Base-by-base conservation (phyloP, 2,888 invertebrate species). In the Alloplasta piceator region DNA sequence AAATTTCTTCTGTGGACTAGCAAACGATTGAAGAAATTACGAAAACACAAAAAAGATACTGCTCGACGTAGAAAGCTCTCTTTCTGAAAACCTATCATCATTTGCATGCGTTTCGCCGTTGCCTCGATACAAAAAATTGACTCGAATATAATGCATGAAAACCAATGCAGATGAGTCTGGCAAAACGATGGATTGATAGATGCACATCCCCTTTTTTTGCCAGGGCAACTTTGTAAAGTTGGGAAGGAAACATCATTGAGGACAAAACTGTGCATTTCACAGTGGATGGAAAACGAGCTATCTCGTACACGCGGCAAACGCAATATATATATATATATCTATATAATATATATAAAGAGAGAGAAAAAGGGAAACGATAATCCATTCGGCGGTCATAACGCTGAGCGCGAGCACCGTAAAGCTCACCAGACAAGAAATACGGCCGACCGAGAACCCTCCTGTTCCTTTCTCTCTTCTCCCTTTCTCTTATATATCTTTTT, bases 381-480 rank as follows among this genome's bases (percentile, higher is more conserved):
- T 92, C 91, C 89, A 89, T 91, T 91, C 90, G 89, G 86, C 89
- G 91, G 90, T 90, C 91, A 91, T 92, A 92, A 91, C 89, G 88
- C 87, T 86, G 67, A 80, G 87, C 87, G 86, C 86, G 84, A 71
- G 87, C 86, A 88, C 88, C 88, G 88, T 90, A 90, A 91, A 91
- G 91, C 91, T 91, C 90, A 90, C 91, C 90, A 92, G 91, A 91
- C 92, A 91, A 92, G 91, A 92, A 91, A 92, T 92, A 92, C 90
- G 91, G 89, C 89, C 90, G 88, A 90, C 88, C 89, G 84, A 86
- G 80, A 80, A 83, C 78, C 81, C 73, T n/a, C 63, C 81, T 82
- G 50, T 52, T 48, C 61, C 73, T 61, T 58, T 78, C 80, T 75
- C 80, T 83, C 1, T 76, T 66, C 80, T 71, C 81, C 26, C 3